These are phyloP conservation scores for Crax fasciolata DNA, from an alignment of 2,797 vertebrate genomes.

Conservation along the genomic window DNA sequence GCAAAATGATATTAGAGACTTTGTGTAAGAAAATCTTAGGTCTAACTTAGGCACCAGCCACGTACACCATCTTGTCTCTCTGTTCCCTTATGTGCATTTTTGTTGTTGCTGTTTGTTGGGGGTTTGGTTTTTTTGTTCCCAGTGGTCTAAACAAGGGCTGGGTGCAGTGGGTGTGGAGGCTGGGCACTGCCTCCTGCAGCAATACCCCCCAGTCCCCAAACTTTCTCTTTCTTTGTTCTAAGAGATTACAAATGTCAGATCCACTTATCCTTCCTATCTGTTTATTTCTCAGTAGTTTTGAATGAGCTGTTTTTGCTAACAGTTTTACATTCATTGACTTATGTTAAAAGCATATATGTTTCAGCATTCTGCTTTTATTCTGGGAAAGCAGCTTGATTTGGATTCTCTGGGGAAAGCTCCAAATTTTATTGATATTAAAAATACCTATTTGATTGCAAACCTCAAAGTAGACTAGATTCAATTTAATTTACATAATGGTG, in stretches of 20 bases:
- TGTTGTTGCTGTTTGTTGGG: neutral
- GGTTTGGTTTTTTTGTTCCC: neutral
- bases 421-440: conserved; percentile 73
- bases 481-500: conserved; percentile 49
- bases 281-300: conserved; percentile 44
- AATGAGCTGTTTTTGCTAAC: conserved; percentile 17
- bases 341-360: conserved; percentile 44
- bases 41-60: neutral
- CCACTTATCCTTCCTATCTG: conserved; percentile 34
- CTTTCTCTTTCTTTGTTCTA: neutral
- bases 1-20: neutral
- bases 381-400: conserved; percentile 47
- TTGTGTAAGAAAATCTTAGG: neutral
- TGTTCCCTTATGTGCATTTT: neutral
- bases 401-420: conserved; percentile 61
- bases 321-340: conserved; percentile 37
- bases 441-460: conserved; percentile 61
- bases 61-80: neutral
- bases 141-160: neutral
- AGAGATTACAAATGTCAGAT: conserved; percentile 1
- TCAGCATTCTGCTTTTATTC: conserved; percentile 59
- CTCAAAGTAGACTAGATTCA: conserved; percentile 55
- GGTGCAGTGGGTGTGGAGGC: neutral
- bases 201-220: neutral
- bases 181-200: neutral